A percentile compares a stretch with the other conserved stretches of the same genome.
phyloP scores from a whole-genome alignment of 2,888 invertebrate genomes.

The Melikaiella ostensackeni region DNA sequence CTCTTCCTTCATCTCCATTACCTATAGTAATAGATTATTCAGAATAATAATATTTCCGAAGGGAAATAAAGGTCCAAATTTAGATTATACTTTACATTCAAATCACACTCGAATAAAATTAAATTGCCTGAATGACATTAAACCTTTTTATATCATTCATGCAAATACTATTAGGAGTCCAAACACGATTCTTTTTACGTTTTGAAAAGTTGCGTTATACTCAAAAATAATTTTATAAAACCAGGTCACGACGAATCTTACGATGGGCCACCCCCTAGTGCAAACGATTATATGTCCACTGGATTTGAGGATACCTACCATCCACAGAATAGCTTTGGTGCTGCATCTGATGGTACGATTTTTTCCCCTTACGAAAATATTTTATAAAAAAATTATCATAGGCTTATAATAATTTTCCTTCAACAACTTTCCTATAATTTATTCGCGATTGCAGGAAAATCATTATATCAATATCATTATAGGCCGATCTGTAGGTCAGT shows the following conservation, averaged over 20 bases:
- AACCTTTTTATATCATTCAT: background rate
- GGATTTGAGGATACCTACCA: slow-evolving; percentile 30
- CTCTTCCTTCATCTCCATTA: too few relatives aligned
- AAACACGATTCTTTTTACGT: background rate
- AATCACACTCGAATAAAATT: background rate
- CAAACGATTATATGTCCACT: slow-evolving; percentile 60
- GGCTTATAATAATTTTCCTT: too few relatives aligned
- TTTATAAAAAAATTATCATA: too few relatives aligned
- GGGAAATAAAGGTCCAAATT: background rate
- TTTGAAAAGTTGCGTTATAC: background rate
- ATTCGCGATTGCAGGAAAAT: too few relatives aligned
- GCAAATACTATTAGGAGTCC: background rate
- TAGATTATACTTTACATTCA: background rate
- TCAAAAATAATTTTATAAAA: slow-evolving; percentile 19
- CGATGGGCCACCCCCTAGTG: slow-evolving; percentile 64
- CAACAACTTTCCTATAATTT: too few relatives aligned
- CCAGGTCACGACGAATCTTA: slow-evolving; percentile 60
- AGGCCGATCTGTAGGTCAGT: too few relatives aligned
- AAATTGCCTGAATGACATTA: background rate
- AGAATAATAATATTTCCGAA: background rate
- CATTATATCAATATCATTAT: too few relatives aligned
- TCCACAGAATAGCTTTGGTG: slow-evolving; percentile 27
- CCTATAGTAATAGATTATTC: too few relatives aligned
- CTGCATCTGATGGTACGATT: slow-evolving; percentile 49
- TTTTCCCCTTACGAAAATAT: background rate